Base-by-base conservation (phyloP, 2,888 invertebrate species). In the Nycteola revayana region DNA sequence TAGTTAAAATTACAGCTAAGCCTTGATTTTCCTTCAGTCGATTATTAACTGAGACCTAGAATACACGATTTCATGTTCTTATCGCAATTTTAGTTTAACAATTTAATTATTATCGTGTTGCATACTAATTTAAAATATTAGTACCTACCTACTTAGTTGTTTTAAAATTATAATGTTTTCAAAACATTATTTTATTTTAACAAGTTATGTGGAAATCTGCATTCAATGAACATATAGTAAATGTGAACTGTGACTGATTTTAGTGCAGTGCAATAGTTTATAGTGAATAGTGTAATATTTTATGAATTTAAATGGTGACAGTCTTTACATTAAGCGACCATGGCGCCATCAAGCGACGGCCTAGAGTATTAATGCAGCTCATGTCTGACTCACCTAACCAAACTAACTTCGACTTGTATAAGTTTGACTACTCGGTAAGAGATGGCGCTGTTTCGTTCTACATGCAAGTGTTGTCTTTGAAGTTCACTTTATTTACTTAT, bases 241-340 rank as follows among this genome's bases (percentile, higher is more conserved):
- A n/a, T n/a, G n/a, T 42, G 32, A 44, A 39, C 28, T 44, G 46
- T 48, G 39, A 36, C 28, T 45, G 28, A 38, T 30, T 21, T 32
- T 42, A 27, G 41, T 56, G 35, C 18, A 36, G 47, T 48, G 41
- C 14, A 27, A 33, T 58, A 14, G 2, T 14, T 65, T 58, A 42
- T 47, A 42, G 43, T 35, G 36, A 36, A 56, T 38, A 41, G 54
- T 59, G 58, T 41, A 21, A 53, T 49, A 66, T 73, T 83, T 72
- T 70, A 86, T 86, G 86, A 72, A 66, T 73, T 75, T 81, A 72
- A 68, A 93, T 93, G 93, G 93, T 93, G 87, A 92, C 92, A 83
- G 91, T 93, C 83, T 91, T 92, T 72, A 83, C 92, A 44, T 81
- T 91, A 62, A 89, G 88, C 72, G 90, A 91, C 23, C 78, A 89